A percentile compares a stretch with the other conserved stretches of the same genome.
These are phyloP conservation scores for Zaprionus gabonicus DNA, from an alignment of 1,140 invertebrate species.

Conservation along the genomic window DNA sequence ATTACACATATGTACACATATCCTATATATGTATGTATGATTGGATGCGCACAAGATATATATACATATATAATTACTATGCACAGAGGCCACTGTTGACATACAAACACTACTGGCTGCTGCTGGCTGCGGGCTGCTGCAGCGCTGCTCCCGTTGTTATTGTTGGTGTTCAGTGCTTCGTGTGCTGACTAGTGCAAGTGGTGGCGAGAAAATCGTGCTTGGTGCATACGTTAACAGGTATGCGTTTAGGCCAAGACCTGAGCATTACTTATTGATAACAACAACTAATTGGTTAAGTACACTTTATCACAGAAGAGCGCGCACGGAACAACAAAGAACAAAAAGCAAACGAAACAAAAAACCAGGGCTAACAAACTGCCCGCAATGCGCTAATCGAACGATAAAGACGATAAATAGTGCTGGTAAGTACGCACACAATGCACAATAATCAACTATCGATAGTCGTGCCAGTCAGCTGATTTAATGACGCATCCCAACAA, in stretches of 20 bases:
- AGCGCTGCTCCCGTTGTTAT: slow-evolving; percentile 43
- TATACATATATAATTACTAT: slow-evolving; percentile 14
- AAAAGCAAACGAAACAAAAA: slow-evolving; percentile 50
- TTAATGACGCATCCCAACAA: not conserved
- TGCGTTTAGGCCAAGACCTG: slow-evolving; percentile 35
- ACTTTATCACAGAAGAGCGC: slow-evolving; percentile 74
- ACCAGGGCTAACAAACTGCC: slow-evolving; percentile 24
- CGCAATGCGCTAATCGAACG: slow-evolving; percentile 14
- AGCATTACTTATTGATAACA: slow-evolving; percentile 64
- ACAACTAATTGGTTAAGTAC: slow-evolving; percentile 70
- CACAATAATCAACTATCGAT: slow-evolving; percentile 22
- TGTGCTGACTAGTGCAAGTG: slow-evolving; percentile 9
- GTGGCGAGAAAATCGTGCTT: not conserved
- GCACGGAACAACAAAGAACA: slow-evolving; percentile 60
- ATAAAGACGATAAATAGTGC: not conserved
- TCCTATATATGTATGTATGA: not conserved
- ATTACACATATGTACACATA: slow-evolving; percentile 44
- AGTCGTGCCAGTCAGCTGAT: not conserved
- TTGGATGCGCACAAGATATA: not conserved
- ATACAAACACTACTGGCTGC: slow-evolving; percentile 57
- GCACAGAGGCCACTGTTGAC: slow-evolving; percentile 35
- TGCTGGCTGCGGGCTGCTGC: slow-evolving; percentile 39
- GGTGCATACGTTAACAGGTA: slow-evolving; percentile 13
- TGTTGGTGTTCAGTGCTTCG: slow-evolving; percentile 13
- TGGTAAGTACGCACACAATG: slow-evolving; percentile 16